Percentiles rank a stretch among this genome's conserved stretches.
phyloP scores from a whole-genome alignment of 2,113 vertebrate species.

The Lycocorax pyrrhopterus region DNA sequence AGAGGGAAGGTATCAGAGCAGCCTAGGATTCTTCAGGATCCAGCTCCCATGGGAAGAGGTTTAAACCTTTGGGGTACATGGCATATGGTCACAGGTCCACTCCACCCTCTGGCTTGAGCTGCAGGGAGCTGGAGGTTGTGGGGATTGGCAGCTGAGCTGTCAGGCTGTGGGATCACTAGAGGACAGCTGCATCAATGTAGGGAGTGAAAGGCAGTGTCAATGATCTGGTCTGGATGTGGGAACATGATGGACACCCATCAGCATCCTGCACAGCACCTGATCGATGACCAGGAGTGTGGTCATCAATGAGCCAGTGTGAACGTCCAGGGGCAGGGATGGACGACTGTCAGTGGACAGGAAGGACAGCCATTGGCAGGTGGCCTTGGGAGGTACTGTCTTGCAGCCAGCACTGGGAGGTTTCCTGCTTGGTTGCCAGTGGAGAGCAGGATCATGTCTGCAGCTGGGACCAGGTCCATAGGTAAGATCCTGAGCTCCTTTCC shows the following conservation, averaged over 20 bases:
- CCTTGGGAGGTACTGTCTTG: not conserved
- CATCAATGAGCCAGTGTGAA: fast-evolving
- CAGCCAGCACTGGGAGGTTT: not conserved
- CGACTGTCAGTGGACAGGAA: not conserved
- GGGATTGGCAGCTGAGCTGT: fast-evolving
- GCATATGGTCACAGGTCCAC: not conserved
- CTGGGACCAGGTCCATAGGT: not conserved
- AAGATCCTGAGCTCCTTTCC: not conserved
- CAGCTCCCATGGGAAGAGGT: not conserved
- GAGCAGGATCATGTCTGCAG: not conserved
- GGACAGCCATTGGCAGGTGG: fast-evolving
- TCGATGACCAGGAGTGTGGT: not conserved
- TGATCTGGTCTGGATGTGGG: not conserved
- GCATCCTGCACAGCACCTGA: not conserved
- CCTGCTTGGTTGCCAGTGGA: not conserved
- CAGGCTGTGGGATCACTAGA: not conserved
- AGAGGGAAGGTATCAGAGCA: not conserved
- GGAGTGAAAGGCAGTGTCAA: not conserved
- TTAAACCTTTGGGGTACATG: not conserved
- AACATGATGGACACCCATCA: not conserved
- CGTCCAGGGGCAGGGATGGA: not conserved
- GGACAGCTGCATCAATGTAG: not conserved
- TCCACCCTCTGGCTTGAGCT: not conserved
- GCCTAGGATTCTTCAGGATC: not conserved
- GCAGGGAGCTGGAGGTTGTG: not conserved